phyloP scores from a whole-genome alignment of 2,888 invertebrate species.

The Cotesia congregata region DNA sequence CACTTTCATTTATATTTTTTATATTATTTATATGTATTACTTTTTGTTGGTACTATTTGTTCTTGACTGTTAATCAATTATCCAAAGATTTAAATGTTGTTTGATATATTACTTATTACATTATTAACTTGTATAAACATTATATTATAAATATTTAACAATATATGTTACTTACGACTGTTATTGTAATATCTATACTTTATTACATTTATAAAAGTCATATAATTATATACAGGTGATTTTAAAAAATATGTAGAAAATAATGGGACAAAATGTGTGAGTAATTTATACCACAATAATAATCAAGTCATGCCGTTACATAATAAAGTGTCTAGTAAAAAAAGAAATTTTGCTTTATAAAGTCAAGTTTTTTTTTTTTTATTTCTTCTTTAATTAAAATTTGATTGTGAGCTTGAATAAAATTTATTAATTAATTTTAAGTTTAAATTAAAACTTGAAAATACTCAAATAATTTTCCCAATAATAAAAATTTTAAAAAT shows the following conservation, averaged over 20 bases:
- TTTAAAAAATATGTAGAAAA: neutral
- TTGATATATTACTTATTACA: neutral
- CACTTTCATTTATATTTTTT: neutral
- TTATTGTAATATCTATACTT: neutral
- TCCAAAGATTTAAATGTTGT: neutral
- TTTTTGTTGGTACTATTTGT: neutral
- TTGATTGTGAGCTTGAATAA: no score
- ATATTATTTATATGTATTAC: neutral
- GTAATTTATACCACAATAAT: constrained; percentile 1
- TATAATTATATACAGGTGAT: constrained; percentile 1
- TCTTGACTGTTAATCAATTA: neutral
- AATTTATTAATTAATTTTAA: no score
- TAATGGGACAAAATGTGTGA: neutral
- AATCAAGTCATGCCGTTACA: neutral
- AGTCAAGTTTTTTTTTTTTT: no score
- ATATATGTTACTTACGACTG: neutral
- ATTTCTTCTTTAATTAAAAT: no score
- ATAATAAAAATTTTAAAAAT: neutral
- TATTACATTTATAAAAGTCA: neutral
- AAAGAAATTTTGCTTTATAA: neutral
- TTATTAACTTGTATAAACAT: constrained; percentile 1
- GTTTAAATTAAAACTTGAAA: no score
- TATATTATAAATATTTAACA: constrained; percentile 1
- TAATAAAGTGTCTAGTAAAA: neutral
- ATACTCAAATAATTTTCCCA: no score